Evolutionary conservation across 30 jellyfish, hydroid and myxozoan genomes (phyloP), one percentile per base, ranked within the genome.

Genomic region (Chironex yamaguchii): DNA sequence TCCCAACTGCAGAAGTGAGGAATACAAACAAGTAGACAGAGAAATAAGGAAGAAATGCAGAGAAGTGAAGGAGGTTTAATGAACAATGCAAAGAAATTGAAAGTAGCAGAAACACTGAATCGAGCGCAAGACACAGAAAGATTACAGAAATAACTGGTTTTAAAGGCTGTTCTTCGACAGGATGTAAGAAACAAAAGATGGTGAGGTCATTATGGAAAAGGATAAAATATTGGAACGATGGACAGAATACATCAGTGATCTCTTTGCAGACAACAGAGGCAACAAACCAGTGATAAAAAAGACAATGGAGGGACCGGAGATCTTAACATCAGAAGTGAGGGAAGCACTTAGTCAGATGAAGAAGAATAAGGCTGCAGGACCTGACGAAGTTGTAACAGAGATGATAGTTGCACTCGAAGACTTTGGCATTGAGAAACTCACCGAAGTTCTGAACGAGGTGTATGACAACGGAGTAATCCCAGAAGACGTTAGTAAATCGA

Each of bases 61-160:
- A 51, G 86, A 35, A 32, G 87, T 67, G 52, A 82, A 67, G 22
- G 79, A 42, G 87, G 79, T 29, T 82, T 28, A 50, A 67, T 35
- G 58, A 82, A 26, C 27, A 68, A 66, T 82, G 92, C 52, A 71
- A 26, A 32, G 92, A 82, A 49, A 67, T 68, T 4, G 79, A 82
- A 50, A 67, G 25, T 23, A n/a, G 42, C 24, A 48, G 68, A 32
- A 82, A 30, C 2, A 29, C 25, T 26, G 82, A 78, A 1, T 23
- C 83, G 13, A 17, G 17, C 17, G 58, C 9, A 42, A 4, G 17
- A 42, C 9, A 42, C 17, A 42, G 17, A 42, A 42, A 42, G 58
- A 17, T 6, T 17, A 9, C 9, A 9, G 58, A 6, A 9, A 9
- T 6, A 42, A 4, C 12, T 12, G 6, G 4, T n/a, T n/a, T n/a